Conservation (phyloP, 1,140 invertebrate genomes). For the Eurosta solidaginis region DNA sequence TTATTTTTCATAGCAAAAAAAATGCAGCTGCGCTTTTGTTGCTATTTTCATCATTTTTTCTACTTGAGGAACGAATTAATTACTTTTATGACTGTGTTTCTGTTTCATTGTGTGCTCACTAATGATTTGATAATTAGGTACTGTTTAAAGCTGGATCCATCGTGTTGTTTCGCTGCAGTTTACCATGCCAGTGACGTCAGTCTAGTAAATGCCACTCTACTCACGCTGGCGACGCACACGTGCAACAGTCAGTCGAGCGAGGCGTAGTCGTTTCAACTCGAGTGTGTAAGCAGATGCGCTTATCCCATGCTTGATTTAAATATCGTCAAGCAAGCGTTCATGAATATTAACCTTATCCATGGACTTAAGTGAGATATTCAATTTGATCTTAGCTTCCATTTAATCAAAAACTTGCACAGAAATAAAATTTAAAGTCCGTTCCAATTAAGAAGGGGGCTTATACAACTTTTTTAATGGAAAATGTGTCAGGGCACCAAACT, state of each 20-base stretch:
- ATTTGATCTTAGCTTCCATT: too few species aligned
- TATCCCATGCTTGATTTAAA: too few species aligned
- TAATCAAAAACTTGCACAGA: too few species aligned
- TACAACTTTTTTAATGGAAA: too few species aligned
- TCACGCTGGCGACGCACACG: neutral
- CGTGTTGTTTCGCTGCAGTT: neutral
- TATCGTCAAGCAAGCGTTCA: too few species aligned
- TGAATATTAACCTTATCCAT: too few species aligned
- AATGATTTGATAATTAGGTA: neutral
- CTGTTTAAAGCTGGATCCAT: too few species aligned
- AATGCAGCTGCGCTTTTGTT: neutral
- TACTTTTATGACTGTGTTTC: neutral
- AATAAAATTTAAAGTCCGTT: too few species aligned
- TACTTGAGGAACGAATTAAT: neutral
- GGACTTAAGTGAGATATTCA: too few species aligned
- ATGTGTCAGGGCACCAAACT: too few species aligned
- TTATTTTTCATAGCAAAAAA: neutral
- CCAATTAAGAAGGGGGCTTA: too few species aligned
- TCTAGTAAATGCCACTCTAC: neutral
- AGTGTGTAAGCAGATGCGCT: neutral
- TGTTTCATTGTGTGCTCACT: neutral
- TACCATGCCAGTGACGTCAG: neutral
- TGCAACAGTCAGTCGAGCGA: neutral
- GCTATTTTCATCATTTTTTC: neutral
- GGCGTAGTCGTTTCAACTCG: neutral